Base-by-base conservation (phyloP, 2,113 vertebrate species). In the Lepisosteus osseus region DNA sequence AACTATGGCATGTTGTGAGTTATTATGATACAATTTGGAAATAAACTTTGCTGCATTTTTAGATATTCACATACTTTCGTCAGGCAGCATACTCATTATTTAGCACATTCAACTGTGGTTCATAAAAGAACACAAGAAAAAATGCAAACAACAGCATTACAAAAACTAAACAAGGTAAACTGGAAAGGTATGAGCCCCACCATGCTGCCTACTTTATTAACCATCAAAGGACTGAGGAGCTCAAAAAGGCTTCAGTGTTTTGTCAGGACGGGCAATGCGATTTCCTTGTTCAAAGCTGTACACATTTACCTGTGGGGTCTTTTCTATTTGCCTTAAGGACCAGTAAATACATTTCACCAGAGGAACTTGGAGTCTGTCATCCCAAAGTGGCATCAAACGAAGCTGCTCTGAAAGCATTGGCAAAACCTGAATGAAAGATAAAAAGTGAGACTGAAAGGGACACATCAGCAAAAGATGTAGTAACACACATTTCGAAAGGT, bases 331-430 rank as follows among this genome's bases (percentile, higher is more conserved):
- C 75, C 89, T 87, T 82, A 98, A 3, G 72, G 87, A 80, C 90
- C 91, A 93, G 80, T 94, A 94, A 79, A 93, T 89, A 79, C 94
- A 92, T 75, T 88, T 91, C 55, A 97, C 72, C 9, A 95, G 78
- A 54, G 90, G 82, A 11, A 93, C 11, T 0, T 94, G 89, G 13
- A 95, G 80, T 68, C 85, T 85, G 4, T 78, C 55, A 54, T 92
- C 92, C 72, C 92, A 86, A 69, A 81, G 68, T 8, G 91, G 85
- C 75, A 91, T 84, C 83, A 84, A 92, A 67, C 92, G 91, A 63
- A 98, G 91, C 70, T 96, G 95, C 72, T 95, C 93, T 56, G 89
- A 72, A 80, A 93, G 81, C 61, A 92, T 2, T 4, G 94, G 95
- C 70, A 98, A 84, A 77, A 92, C 82, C 95, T 97, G 79, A 76